A percentile compares a stretch with the other conserved stretches of the same genome.
Conservation (phyloP, 2,888 invertebrate genomes). For the Apamea sordens region DNA sequence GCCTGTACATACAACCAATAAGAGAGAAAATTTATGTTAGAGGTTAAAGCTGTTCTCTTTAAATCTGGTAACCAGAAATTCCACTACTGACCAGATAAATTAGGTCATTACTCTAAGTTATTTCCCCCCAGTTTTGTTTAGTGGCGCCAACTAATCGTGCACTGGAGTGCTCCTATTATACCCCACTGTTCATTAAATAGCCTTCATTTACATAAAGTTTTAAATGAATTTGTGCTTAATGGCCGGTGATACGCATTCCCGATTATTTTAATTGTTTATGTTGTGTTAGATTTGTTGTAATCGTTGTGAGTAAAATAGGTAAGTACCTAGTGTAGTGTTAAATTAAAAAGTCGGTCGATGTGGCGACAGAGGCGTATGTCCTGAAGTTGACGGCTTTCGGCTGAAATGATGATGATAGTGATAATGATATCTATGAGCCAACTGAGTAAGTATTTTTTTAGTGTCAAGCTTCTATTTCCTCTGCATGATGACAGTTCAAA, state of each 20-base stretch:
- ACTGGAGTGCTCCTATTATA: conserved; percentile 58
- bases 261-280: conserved; percentile 60
- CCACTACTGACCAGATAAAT: conserved; percentile 63
- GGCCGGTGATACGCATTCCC: conserved; percentile 45
- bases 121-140: conserved; percentile 60
- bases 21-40: not conserved
- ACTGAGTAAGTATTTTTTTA: not conserved
- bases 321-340: not conserved
- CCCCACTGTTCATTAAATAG: conserved; percentile 70
- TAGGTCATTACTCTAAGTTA: conserved; percentile 72
- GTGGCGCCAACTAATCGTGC: conserved; percentile 48
- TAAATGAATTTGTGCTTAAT: conserved; percentile 60
- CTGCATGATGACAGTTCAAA: not conserved
- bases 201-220: conserved; percentile 70
- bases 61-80: conserved; percentile 29
- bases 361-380: not conserved
- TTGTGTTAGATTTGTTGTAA: conserved; percentile 22
- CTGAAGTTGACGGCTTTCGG: not conserved
- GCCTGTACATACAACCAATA: not conserved
- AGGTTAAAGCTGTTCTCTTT: not conserved
- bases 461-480: not conserved
- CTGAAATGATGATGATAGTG: not conserved
- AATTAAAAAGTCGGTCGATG: not conserved
- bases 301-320: not conserved
- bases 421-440: not conserved